Base-by-base conservation (phyloP, 2,888 invertebrate species). In the Nemotelus nigrinus region DNA sequence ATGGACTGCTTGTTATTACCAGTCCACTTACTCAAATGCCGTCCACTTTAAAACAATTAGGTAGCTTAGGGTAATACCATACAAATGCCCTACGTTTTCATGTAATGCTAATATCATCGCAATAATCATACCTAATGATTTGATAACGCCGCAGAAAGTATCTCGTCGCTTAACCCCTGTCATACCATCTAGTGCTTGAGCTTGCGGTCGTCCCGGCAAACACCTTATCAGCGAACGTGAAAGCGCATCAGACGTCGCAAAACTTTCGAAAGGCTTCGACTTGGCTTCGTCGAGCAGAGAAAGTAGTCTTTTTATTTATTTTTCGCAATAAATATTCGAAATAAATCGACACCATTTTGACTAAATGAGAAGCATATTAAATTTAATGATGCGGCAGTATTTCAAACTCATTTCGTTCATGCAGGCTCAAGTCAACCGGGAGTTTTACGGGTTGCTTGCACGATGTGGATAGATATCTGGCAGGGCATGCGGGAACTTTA, bases 271-370 rank as follows among this genome's bases (percentile, higher is more conserved):
- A 80, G 80, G 80, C 80, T 8, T 25, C 67, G 41, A 10, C 2
- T 39, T 39, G 41, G 41, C 53, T 53, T 70, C 72, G 76, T 65
- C 45, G 76, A 65, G 60, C 39, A 47, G 76, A 64, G 76, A 76
- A 76, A 76, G 65, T 64, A 64, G 65, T 64, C 77, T 75, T 78
- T 80, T 80, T 82, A 81, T 82, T 82, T 82, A 83, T 81, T 82
- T 82, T 81, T 83, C 82, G 85, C 84, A 84, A 84, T 85, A 86
- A 86, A 85, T 86, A 86, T 86, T 85, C 86, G 83, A 87, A 87
- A 87, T 86, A 87, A 87, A 87, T 87, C 87, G 87, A 85, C 87
- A 87, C 85, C 87, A 86, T 87, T 87, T 87, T 86, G 85, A 86
- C 86, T 86, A 87, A 87, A 87, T 87, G 87, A 86, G 87, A 84